Percentiles rank a stretch among this genome's conserved stretches.
phyloP scores from a whole-genome alignment of 2,113 vertebrate species.

The Ciconia stormi region DNA sequence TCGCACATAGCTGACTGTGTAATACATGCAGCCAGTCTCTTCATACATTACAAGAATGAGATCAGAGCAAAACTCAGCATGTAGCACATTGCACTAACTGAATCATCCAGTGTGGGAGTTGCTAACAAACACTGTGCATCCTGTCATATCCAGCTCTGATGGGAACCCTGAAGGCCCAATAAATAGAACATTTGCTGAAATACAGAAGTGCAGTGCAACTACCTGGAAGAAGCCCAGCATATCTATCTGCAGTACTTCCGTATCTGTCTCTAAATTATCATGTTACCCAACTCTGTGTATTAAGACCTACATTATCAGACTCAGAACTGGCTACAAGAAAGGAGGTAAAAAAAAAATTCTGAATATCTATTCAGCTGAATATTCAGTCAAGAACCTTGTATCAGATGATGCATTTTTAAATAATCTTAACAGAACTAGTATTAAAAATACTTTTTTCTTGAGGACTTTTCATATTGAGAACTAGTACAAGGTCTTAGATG shows the following conservation, averaged over 20 bases:
- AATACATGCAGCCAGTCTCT: fast-evolving
- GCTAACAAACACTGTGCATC: not conserved
- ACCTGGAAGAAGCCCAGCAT: not conserved
- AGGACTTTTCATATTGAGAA: not conserved
- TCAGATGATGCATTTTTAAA: not conserved
- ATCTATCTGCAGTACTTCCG: not conserved
- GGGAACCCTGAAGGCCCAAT: not conserved
- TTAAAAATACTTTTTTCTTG: not conserved
- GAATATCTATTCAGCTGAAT: not conserved
- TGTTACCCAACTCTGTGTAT: not conserved
- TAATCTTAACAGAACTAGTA: not conserved
- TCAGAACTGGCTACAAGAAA: not conserved
- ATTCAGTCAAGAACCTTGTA: not conserved
- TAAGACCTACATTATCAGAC: not conserved
- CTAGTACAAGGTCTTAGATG: not conserved
- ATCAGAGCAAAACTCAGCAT: not conserved
- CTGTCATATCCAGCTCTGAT: not conserved
- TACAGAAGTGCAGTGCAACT: not conserved
- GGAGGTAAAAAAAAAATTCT: not conserved
- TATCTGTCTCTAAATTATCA: fast-evolving
- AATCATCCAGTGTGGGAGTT: not conserved
- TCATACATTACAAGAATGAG: not conserved
- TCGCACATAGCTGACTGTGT: not conserved
- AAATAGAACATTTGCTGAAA: not conserved
- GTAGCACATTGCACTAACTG: not conserved